Evolutionary conservation across 2,888 invertebrate species (phyloP), one percentile per base, ranked within the genome.

Genomic region (Sphecodes monilicornis): DNA sequence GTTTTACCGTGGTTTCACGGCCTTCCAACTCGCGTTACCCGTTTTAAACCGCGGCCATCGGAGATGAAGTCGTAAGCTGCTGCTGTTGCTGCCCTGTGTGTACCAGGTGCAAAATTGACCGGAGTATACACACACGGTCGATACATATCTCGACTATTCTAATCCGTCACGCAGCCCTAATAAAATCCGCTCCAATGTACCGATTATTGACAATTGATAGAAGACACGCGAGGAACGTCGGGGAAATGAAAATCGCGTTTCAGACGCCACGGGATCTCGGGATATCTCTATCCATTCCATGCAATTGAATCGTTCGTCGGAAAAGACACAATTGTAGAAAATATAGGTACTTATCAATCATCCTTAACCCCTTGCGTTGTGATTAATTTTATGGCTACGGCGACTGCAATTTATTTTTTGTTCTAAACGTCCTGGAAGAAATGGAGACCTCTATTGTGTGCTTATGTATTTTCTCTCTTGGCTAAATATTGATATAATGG

Each of bases 51-150:
- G 60, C 74, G 36, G 43, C 39, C 85, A 81, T 83, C 80, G 73
- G 68, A 76, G 86, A 91, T 91, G 90, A 91, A 91, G 91, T 90
- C 90, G 89, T 91, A 90, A 91, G 83, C 50, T 22, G 22, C 50
- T 10, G n/a, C n/a, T n/a, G n/a, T n/a, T n/a, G n/a, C n/a, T n/a
- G n/a, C n/a, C n/a, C 22, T 22, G 76, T 75, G 76, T 78, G 74
- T 74, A 77, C 80, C 85, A 78, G 85, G 75, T 76, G 79, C 72
- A 32, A 88, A 88, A 88, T 86, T 78, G 72, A 76, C 29, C 50
- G 50, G 22, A 43, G 75, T 82, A 73, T 78, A 54, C 57, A 54
- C 54, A 50, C 50, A 50, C 50, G 8, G 50, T 13, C 64, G 88
- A 88, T 88, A 66, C 76, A 86, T 88, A 85, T 87, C 85, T 80